Base-by-base conservation (phyloP, 2,888 invertebrate species). In the Patella ulyssiponensis region DNA sequence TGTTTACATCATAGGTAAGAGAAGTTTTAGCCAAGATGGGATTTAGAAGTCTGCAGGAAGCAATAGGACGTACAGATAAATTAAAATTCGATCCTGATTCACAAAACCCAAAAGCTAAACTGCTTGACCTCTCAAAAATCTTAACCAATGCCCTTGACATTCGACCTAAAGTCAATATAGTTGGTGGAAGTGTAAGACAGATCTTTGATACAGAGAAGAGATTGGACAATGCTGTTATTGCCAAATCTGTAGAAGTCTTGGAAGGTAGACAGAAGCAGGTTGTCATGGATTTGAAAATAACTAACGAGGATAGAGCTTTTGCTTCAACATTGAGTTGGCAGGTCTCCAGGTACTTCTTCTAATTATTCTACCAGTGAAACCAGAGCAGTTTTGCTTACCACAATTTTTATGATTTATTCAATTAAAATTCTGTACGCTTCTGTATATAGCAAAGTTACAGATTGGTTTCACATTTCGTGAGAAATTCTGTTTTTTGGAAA, bases 291-390 rank as follows among this genome's bases (percentile, higher is more conserved):
- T 94, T 96, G 94, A 93, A 93, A 76, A 98, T 99, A 85, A 94
- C 94, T 78, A 99, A 99, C 90, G 96, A 96, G 91, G 96, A 97
- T 89, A 94, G 99, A 75, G 96, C 98, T 0, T 99, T 98, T 92
- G 96, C 95, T 0, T 95, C 97, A 1, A 98, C 99, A 0, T 94
- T 99, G 52, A 97, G 97, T 85, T 98, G 98, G 92, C 95, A 96
- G 86, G 97, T 98, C 89, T 97, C 98, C n/a, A 94, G 95, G 97
- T 97, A 92, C 9, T 7, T 44, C 44, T 44, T 44, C 9, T 44
- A 9, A 44, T 44, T 44, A 9, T 44, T 9, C 44, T 44, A 44
- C 9, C 44, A 44, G 9, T 9, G 7, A 44, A 7, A 7, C 33
- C 33, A 33, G 33, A 33, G 33, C 33, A 3, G 5, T 27, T 27